These are phyloP conservation scores for Macquaria ambigua DNA, from an alignment of 2,113 vertebrate species.

Conservation along the genomic window DNA sequence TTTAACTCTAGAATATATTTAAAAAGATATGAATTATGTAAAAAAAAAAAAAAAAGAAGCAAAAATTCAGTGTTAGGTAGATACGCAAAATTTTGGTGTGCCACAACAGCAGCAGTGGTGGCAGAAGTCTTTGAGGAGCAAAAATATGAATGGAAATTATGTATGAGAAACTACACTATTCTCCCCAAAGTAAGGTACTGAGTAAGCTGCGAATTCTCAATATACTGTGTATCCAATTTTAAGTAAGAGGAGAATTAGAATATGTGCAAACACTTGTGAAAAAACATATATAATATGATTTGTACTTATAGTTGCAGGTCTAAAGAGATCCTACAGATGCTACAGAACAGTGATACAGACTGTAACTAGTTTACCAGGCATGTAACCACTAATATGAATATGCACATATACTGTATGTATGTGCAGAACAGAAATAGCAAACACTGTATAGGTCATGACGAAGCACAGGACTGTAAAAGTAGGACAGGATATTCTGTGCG, in stretches of 20 bases:
- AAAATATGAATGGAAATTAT: conserved; percentile 15
- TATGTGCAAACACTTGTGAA: neutral
- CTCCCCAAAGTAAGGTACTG: neutral
- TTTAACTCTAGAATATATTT: neutral
- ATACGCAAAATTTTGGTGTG: neutral
- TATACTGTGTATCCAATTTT: neutral
- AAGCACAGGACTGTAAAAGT: conserved; percentile 31
- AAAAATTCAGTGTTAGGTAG: neutral
- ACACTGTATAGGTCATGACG: conserved; percentile 5
- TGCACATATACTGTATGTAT: conserved; percentile 4
- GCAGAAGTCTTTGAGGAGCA: conserved; percentile 7
- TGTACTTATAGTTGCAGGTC: neutral
- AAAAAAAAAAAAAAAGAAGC: neutral
- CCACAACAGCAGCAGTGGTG: neutral
- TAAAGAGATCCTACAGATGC: neutral
- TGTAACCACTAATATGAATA: neutral
- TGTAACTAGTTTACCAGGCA: neutral
- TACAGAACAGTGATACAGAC: neutral
- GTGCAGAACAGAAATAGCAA: conserved; percentile 33
- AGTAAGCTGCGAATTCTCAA: neutral
- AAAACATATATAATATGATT: neutral
- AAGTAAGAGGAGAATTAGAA: neutral
- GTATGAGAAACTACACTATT: neutral
- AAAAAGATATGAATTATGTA: conserved; percentile 1
- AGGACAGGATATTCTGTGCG: conserved; percentile 34